These are phyloP conservation scores for Takifugu flavidus DNA, from an alignment of 2,113 vertebrate species.

Conservation along the genomic window DNA sequence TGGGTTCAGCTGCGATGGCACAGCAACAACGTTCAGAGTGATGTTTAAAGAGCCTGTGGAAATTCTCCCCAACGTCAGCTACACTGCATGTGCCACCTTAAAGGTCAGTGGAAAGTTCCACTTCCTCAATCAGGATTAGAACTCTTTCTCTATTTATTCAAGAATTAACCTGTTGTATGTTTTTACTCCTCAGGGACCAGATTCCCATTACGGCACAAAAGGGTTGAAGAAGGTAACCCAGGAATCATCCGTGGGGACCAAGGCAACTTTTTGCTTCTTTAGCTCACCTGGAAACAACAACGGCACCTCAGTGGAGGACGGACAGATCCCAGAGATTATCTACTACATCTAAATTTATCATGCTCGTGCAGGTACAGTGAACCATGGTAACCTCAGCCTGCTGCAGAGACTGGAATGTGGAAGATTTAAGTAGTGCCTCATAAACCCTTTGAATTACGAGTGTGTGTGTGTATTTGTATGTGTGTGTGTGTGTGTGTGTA, in stretches of 20 bases:
- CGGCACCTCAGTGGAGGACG: slow-evolving; percentile 92
- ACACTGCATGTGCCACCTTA: slow-evolving; percentile 90
- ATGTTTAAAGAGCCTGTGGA: slow-evolving; percentile 96
- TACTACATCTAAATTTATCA: slow-evolving; percentile 80
- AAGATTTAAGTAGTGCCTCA: slow-evolving; percentile 53
- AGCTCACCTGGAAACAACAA: slow-evolving; percentile 95
- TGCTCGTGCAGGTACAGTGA: slow-evolving; percentile 27
- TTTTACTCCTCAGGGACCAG: slow-evolving; percentile 79
- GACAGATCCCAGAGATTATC: slow-evolving; percentile 95
- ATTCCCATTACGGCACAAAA: slow-evolving; percentile 94
- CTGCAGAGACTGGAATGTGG: slow-evolving; percentile 41
- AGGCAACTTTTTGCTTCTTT: slow-evolving; percentile 90
- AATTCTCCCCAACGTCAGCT: slow-evolving; percentile 87
- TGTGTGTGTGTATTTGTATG: slow-evolving; percentile 12
- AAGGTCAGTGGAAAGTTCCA: slow-evolving; percentile 73
- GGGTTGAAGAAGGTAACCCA: slow-evolving; percentile 89
- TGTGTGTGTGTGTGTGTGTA: neutral
- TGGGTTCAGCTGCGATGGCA: slow-evolving; percentile 91
- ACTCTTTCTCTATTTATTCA: neutral
- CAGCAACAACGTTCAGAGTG: slow-evolving; percentile 88
- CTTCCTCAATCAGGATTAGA: no score
- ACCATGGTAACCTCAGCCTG: slow-evolving; percentile 48
- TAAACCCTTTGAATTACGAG: slow-evolving; percentile 27
- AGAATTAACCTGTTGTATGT: neutral
- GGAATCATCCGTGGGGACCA: slow-evolving; percentile 83